Percentiles rank a stretch among this genome's conserved stretches.
These are phyloP conservation scores for Frankliniella fusca DNA, from an alignment of 2,888 invertebrate species.

Conservation along the genomic window DNA sequence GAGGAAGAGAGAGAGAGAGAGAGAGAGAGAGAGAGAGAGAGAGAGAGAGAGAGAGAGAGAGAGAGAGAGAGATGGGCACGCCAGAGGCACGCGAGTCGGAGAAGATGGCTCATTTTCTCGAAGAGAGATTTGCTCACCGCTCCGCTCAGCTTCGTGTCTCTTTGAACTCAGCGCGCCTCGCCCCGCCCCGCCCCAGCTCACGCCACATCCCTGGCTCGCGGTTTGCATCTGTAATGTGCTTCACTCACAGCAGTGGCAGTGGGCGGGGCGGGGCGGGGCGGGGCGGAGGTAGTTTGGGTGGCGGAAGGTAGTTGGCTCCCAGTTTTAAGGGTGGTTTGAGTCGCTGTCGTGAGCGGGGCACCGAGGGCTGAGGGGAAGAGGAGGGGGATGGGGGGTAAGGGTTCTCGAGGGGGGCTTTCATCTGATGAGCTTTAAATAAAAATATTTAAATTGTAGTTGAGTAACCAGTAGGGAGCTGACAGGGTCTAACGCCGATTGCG, in stretches of 20 bases:
- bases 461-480: too few species aligned
- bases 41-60: not conserved
- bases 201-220: not conserved
- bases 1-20: not conserved
- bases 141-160: not conserved
- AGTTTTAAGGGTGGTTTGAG: too few species aligned
- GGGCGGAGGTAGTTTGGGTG: not conserved
- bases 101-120: not conserved
- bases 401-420: too few species aligned
- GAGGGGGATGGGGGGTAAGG: too few species aligned
- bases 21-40: not conserved
- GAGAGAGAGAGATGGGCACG: not conserved
- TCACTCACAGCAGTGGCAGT: not conserved
- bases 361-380: too few species aligned
- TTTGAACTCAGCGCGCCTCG: not conserved
- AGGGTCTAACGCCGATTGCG: too few species aligned
- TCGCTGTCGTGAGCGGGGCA: too few species aligned
- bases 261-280: not conserved
- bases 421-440: too few species aligned
- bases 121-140: not conserved
- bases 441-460: too few species aligned
- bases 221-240: slow-evolving; percentile 9
- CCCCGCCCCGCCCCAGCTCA: not conserved
- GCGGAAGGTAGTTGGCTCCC: too few species aligned
- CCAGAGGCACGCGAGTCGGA: not conserved